Conservation (phyloP, 1,140 invertebrate genomes). For the Drosophila prosaltans region DNA sequence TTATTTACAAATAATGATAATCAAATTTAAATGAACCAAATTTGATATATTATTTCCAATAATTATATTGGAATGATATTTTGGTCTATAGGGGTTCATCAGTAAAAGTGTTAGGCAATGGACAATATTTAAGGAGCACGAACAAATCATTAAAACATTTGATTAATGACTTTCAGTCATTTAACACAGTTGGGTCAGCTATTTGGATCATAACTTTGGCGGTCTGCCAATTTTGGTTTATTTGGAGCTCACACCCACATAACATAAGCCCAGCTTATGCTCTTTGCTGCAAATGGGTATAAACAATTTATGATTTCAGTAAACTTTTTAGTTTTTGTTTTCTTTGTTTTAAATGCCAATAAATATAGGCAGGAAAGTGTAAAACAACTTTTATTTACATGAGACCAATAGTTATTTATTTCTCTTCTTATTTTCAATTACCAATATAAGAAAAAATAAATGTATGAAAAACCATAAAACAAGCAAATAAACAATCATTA, state of each 20-base stretch:
- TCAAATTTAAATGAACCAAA: no score
- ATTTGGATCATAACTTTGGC: background rate
- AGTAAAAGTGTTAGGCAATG: no score
- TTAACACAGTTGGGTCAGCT: conserved; percentile 7
- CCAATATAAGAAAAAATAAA: conserved; percentile 32
- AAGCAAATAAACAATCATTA: conserved; percentile 44
- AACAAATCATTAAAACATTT: conserved; percentile 20
- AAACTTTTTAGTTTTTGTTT: no score
- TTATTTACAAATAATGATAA: no score
- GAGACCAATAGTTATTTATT: no score
- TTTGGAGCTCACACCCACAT: background rate
- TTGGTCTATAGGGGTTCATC: no score
- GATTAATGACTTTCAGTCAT: conserved; percentile 1
- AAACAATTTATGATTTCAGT: no score
- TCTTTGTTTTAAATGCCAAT: no score
- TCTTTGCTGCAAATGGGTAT: background rate
- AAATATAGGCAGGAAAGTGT: background rate
- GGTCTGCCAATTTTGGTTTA: background rate
- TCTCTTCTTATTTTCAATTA: conserved; percentile 19
- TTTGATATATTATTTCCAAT: no score
- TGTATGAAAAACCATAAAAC: conserved; percentile 45
- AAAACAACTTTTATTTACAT: background rate
- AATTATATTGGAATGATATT: no score
- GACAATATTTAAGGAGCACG: no score
- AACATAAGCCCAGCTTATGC: background rate